A percentile compares a stretch with the other conserved stretches of the same genome.
phyloP scores from a whole-genome alignment of 2,113 vertebrate genomes.

The Cephalopterus ornatus region DNA sequence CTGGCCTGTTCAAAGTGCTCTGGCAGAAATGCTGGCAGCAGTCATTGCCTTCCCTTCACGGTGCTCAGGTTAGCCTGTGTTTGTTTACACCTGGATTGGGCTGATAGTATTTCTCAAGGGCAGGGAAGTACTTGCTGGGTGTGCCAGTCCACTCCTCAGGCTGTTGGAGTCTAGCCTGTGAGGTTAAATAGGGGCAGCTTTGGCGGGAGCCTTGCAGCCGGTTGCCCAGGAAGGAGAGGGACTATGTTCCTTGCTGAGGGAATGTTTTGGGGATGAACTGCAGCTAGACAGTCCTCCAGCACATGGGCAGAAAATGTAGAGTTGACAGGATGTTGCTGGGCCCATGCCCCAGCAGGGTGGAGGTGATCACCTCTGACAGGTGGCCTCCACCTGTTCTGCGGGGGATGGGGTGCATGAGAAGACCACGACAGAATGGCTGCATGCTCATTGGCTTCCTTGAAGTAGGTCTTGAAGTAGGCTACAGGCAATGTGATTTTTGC shows the following conservation, averaged over 20 bases:
- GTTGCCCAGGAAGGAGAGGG: background rate
- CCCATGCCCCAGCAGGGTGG: fast-evolving
- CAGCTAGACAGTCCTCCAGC: background rate
- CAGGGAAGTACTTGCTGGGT: background rate
- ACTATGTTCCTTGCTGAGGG: background rate
- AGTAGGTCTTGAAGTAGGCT: background rate
- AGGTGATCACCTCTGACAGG: background rate
- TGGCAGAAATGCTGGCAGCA: background rate
- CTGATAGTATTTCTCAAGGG: background rate
- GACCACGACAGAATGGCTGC: background rate
- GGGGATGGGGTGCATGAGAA: background rate
- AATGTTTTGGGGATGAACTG: background rate
- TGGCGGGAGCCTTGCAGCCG: background rate
- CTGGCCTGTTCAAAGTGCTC: background rate
- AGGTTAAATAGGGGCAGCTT: background rate
- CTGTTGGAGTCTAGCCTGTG: background rate
- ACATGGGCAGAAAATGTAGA: background rate
- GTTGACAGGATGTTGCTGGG: background rate
- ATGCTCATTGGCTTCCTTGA: background rate
- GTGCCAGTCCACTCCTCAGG: background rate
- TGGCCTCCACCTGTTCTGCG: fast-evolving
- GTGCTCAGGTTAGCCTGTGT: background rate
- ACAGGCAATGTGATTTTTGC: background rate
- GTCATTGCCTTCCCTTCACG: fast-evolving
- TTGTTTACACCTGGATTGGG: background rate